A percentile compares a stretch with the other conserved stretches of the same genome.
Conservation (phyloP, 2,113 vertebrate species). For the Hystrix brachyura region DNA sequence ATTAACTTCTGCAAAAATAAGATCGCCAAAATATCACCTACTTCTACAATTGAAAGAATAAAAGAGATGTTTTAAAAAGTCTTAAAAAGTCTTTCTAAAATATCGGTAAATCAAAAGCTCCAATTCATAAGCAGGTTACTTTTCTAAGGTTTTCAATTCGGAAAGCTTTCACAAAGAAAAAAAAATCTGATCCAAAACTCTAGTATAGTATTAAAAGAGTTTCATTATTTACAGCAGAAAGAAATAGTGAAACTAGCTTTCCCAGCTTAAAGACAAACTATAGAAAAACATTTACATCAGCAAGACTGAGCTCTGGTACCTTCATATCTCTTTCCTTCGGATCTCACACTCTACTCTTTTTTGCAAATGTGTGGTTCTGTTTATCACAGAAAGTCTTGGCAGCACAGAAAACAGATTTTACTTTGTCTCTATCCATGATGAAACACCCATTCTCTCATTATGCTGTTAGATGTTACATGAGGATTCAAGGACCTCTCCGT, state of each 20-base stretch:
- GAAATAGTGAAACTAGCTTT: neutral
- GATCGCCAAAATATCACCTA: conserved; percentile 36
- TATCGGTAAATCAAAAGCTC: neutral
- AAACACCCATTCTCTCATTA: neutral
- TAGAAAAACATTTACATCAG: neutral
- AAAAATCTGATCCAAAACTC: neutral
- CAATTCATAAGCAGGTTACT: neutral
- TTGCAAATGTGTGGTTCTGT: neutral
- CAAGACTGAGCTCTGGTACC: neutral
- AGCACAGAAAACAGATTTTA: conserved; percentile 22
- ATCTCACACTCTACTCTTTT: neutral
- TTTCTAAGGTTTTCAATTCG: conserved; percentile 47
- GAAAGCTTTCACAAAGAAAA: conserved; percentile 30
- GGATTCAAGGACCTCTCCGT: neutral
- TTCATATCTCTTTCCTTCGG: neutral
- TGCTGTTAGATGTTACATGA: neutral
- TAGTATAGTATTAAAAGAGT: neutral
- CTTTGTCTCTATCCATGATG: neutral
- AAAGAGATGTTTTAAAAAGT: conserved; percentile 27
- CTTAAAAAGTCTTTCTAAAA: neutral
- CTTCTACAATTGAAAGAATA: neutral
- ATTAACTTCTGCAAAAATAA: conserved; percentile 40
- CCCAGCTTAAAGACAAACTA: conserved; percentile 30
- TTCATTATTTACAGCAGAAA: neutral
- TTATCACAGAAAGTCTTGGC: neutral